Base-by-base conservation (phyloP, 2,888 invertebrate species). In the Thereva unica region DNA sequence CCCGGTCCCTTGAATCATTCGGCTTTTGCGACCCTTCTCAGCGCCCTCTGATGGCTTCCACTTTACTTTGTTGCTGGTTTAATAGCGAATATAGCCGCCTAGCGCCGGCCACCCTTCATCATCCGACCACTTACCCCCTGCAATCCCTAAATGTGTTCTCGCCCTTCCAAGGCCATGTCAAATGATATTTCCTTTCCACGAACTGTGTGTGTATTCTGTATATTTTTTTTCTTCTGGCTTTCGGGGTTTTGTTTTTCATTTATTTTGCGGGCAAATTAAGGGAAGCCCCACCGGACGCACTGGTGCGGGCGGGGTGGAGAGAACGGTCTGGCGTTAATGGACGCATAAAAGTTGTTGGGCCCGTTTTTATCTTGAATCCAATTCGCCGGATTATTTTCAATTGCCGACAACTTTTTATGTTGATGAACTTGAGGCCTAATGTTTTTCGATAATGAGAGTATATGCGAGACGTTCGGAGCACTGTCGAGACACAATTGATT, bases 311-410 rank as follows among this genome's bases (percentile, higher is more conserved):
- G 23, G 23, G 9, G 50, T 34, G 34, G 5, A 49, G 49, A 34
- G 49, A 35, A 34, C 23, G 23, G 5, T 35, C 34, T 41, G 41
- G 10, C 37, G 47, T 59, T 61, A 61, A 50, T 61, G 50, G 61
- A 49, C 61, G 50, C 35, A 41, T 45, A 40, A 40, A 23, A 61
- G 50, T 50, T 61, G 61, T 61, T 50, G 50, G 42, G 23, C 45
- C 23, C 49, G 50, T 50, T 50, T 61, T 61, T 61, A 61, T 61
- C 61, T 61, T 23, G 45, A 41, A 61, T 49, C 61, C 61, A 61
- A 61, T 61, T 61, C 61, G 8, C 34, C 23, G 50, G 61, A 61
- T 61, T 61, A 61, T 50, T 61, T 61, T 61, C 61, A 50, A 41
- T 23, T 40, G 61, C 50, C 50, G 61, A 40, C 61, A 61, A 49